phyloP scores from a whole-genome alignment of 2,113 vertebrate species.

The Rousettus leschenaultii region DNA sequence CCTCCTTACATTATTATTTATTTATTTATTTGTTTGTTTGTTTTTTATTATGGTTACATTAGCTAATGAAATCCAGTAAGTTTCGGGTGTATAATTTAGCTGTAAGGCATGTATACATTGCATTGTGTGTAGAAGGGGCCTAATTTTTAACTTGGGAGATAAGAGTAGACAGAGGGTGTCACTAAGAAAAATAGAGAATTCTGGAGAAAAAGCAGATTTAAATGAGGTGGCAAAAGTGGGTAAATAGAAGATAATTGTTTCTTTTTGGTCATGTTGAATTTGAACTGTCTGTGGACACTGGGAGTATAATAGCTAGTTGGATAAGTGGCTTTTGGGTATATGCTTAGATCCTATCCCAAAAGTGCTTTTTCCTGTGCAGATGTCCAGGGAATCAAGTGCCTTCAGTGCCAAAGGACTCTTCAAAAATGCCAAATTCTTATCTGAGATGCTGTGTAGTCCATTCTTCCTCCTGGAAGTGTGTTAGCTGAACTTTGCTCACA shows the following conservation, averaged over 20 bases:
- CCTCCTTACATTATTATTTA: too few species aligned
- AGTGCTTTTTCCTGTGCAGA: not conserved
- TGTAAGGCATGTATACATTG: too few species aligned
- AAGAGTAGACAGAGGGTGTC: not conserved
- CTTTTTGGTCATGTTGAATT: not conserved
- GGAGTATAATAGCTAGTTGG: not conserved
- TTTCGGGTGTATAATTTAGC: too few species aligned
- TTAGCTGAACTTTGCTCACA: not conserved
- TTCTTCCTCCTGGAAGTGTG: not conserved
- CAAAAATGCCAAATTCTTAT: not conserved
- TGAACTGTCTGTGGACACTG: not conserved
- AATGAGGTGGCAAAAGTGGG: not conserved
- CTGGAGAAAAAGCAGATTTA: not conserved
- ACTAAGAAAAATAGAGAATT: not conserved
- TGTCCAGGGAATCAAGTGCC: not conserved
- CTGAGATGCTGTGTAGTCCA: not conserved
- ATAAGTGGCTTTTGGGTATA: not conserved
- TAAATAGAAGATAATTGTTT: not conserved
- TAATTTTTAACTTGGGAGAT: not conserved
- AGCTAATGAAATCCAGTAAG: too few species aligned
- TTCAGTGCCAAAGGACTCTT: not conserved
- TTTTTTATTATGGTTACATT: too few species aligned
- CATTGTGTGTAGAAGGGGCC: not conserved
- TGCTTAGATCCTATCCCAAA: not conserved
- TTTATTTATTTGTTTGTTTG: too few species aligned